Base-by-base conservation (phyloP, 2,888 invertebrate genomes). In the Villa cingulata region DNA sequence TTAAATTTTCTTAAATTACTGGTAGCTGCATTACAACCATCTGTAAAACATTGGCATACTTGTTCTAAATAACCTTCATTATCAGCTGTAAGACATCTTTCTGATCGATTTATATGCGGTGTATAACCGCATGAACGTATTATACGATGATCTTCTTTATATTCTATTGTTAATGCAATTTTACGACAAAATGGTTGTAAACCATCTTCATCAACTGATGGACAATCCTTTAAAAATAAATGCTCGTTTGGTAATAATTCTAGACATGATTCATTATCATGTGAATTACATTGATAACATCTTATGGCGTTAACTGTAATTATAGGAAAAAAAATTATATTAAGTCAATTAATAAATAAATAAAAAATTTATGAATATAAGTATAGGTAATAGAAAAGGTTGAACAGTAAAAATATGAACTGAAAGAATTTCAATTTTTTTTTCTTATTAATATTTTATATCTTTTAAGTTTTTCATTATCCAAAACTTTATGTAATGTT, bases 231-330 rank as follows among this genome's bases (percentile, higher is more conserved):
- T 37, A 76, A 75, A 46, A 61, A 61, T 29, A 75, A 68, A 17
- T 62, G 70, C 55, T 72, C 73, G 4, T 72, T 73, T 49, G 75
- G 74, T 41, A 70, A 66, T 39, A 56, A 46, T 52, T 74, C 74
- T 23, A 70, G 67, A 61, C 86, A 86, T 64, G 78, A 78, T 14
- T 75, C 73, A 64, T 85, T 77, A 58, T 77, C 73, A 44, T 70
- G 72, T 37, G 86, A 84, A 64, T 80, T 85, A 67, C 87, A 87
- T 54, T 83, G 81, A 66, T 78, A 84, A 60, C 87, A 87, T 41
- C 72, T 71, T 53, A 81, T 74, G 3, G 72, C 69, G 16, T 68
- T 60, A 54, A 70, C 77, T 78, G 63, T 7, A 65, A 60, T 41
- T 32, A 23, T 43, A 53, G 45, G 12, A 29, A 42, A 36, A 45